These are phyloP conservation scores for Gadopsis bispinosus DNA, from an alignment of 2,797 vertebrate species.

Conservation along the genomic window DNA sequence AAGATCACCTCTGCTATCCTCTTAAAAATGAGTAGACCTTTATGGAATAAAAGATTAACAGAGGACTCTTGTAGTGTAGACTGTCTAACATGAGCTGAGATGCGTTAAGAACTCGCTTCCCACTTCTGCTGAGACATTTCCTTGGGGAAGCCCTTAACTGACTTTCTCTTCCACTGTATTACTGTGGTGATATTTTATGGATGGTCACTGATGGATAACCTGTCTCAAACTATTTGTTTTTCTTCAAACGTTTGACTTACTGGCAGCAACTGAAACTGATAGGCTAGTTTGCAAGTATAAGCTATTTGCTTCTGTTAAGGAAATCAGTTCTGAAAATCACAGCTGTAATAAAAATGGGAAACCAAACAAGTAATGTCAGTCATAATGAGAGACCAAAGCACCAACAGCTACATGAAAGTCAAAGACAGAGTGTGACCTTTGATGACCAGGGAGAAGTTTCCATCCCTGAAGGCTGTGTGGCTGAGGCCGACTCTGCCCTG, in stretches of 20 bases:
- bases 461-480: constrained; percentile 88
- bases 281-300: neutral
- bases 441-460: constrained; percentile 96
- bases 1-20: neutral
- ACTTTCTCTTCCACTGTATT: neutral
- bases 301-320: neutral
- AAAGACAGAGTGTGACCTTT: constrained; percentile 82
- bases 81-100: neutral
- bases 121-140: neutral
- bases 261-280: neutral
- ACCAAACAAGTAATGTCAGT: neutral
- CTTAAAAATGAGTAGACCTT: neutral
- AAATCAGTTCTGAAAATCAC: neutral
- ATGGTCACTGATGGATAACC: neutral
- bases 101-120: neutral
- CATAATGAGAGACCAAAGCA: neutral
- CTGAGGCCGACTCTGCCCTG: constrained; percentile 85
- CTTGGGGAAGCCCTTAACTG: neutral
- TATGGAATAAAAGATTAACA: neutral
- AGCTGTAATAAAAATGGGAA: neutral
- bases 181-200: neutral
- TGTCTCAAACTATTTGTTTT: neutral
- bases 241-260: neutral
- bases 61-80: neutral
- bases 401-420: neutral